phyloP scores from a whole-genome alignment of 2,113 vertebrate species.

The Chaenocephalus aceratus region DNA sequence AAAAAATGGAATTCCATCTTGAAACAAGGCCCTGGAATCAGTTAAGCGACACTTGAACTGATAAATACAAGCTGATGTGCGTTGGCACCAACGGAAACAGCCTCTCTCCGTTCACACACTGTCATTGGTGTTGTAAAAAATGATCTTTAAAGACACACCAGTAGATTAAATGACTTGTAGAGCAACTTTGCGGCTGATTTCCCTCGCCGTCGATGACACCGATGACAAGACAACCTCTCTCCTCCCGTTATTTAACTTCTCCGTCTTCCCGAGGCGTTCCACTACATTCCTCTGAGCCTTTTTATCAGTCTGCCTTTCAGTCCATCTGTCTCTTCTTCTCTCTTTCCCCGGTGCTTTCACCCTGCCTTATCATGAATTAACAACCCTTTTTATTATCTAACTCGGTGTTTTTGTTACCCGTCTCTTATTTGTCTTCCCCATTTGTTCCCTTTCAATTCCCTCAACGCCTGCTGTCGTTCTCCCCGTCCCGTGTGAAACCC shows the following conservation, averaged over 20 bases:
- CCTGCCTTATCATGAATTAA: conserved; percentile 52
- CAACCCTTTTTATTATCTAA: conserved; percentile 50
- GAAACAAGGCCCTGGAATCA: conserved; percentile 19
- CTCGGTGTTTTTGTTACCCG: conserved; percentile 4
- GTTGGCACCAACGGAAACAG: neutral
- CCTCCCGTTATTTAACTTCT: conserved; percentile 61
- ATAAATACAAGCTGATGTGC: conserved; percentile 25
- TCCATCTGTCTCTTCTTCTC: conserved; percentile 39
- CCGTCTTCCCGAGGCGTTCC: conserved; percentile 32
- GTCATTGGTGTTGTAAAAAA: conserved; percentile 42
- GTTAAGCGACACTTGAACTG: neutral
- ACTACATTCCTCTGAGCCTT: conserved; percentile 22
- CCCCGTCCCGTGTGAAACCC: conserved; percentile 50
- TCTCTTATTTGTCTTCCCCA: conserved; percentile 48
- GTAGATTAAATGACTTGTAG: conserved; percentile 52
- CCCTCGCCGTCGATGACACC: conserved; percentile 58
- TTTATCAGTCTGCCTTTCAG: conserved; percentile 50
- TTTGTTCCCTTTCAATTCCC: conserved; percentile 52
- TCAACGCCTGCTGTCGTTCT: no score
- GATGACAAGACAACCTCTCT: conserved; percentile 56
- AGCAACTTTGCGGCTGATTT: conserved; percentile 60
- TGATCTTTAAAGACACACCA: conserved; percentile 29
- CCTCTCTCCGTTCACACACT: neutral
- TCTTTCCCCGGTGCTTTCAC: conserved; percentile 6
- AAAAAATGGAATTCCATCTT: neutral